These are phyloP conservation scores for Zosterops hypoxanthus DNA, from an alignment of 2,113 vertebrate species.

Conservation along the genomic window DNA sequence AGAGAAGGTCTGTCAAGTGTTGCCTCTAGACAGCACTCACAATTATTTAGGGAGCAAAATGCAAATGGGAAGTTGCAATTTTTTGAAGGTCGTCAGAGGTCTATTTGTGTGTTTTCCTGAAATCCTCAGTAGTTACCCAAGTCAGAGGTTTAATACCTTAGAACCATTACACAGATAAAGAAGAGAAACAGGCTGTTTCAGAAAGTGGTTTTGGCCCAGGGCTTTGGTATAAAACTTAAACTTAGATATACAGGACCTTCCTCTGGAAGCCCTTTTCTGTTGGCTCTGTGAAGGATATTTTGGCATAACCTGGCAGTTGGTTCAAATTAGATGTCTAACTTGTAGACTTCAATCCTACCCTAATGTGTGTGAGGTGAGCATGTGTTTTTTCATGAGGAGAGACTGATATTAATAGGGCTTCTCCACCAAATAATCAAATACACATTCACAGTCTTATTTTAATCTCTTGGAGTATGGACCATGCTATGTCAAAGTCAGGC, in stretches of 20 bases:
- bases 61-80: not conserved
- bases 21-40: not conserved
- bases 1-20: not conserved
- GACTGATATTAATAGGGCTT: not conserved
- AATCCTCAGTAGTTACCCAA: not conserved
- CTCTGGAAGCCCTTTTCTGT: not conserved
- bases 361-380: not conserved
- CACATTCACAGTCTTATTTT: not conserved
- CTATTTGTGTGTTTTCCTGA: not conserved
- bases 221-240: not conserved
- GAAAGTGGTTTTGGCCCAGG: not conserved
- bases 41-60: not conserved
- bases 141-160: not conserved
- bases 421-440: not conserved
- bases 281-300: not conserved
- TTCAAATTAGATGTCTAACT: not conserved
- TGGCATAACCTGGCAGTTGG: not conserved
- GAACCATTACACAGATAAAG: not conserved
- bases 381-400: not conserved
- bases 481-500: not conserved
- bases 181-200: not conserved
- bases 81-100: not conserved
- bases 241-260: not conserved
- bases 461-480: not conserved
- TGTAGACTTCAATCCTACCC: not conserved